Conservation (phyloP, 2,888 invertebrate genomes). For the Orthosia gracilis region DNA sequence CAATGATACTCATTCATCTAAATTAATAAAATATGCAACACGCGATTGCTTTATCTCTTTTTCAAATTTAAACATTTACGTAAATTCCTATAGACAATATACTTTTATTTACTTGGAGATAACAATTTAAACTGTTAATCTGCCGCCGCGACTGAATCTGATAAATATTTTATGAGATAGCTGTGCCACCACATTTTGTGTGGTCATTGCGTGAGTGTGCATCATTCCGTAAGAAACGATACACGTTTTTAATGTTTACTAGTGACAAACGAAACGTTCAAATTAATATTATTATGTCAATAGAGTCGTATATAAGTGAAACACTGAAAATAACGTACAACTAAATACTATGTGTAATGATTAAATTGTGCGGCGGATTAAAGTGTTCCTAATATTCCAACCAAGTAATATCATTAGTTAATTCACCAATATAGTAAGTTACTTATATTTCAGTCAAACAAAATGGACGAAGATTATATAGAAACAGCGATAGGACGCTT, state of each 20-base stretch:
- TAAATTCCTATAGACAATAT: conserved; percentile 2
- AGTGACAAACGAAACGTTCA: neutral
- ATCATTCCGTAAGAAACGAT: conserved; percentile 15
- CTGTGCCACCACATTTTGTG: conserved; percentile 31
- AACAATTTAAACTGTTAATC: conserved; percentile 56
- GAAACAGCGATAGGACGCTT: conserved; percentile 89
- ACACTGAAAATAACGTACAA: neutral
- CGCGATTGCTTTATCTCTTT: neutral
- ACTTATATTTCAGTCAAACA: conserved; percentile 19
- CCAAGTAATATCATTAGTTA: neutral
- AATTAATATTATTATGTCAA: neutral
- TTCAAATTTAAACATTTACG: neutral
- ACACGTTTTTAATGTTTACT: conserved; percentile 16
- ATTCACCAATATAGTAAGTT: neutral
- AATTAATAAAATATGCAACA: neutral
- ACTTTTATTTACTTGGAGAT: conserved; percentile 32
- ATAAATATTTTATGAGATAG: conserved; percentile 48
- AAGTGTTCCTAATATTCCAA: conserved; percentile 10
- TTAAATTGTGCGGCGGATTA: conserved; percentile 36
- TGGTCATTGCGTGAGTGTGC: conserved; percentile 22
- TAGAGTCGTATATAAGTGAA: neutral
- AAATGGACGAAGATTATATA: conserved; percentile 74
- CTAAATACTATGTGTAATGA: conserved; percentile 8
- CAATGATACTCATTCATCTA: conserved; percentile 8
- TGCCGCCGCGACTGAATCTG: conserved; percentile 34